A percentile compares a stretch with the other conserved stretches of the same genome.
phyloP scores from a whole-genome alignment of 2,888 invertebrate species.

The Cactoblastis cactorum region DNA sequence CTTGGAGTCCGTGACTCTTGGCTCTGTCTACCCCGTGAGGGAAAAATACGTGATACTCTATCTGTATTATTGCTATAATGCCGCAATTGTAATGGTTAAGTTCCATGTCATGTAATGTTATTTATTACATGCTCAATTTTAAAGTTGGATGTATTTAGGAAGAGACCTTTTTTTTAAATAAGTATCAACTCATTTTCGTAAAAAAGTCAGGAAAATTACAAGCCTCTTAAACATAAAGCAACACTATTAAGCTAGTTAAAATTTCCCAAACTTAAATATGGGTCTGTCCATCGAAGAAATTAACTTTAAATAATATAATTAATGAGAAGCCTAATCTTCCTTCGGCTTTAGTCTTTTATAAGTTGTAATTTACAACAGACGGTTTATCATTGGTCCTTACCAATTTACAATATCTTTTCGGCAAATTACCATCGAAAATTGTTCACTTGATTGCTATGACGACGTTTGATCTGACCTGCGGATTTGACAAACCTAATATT shows the following conservation, averaged over 20 bases:
- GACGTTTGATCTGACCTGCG: too few relatives aligned
- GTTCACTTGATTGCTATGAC: slow-evolving; percentile 33
- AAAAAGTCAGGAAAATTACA: too few relatives aligned
- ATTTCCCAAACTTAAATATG: slow-evolving; percentile 25
- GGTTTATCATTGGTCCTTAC: slow-evolving; percentile 43
- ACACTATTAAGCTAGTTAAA: too few relatives aligned
- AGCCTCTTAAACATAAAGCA: too few relatives aligned
- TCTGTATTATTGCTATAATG: too few relatives aligned
- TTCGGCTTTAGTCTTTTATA: slow-evolving; percentile 51
- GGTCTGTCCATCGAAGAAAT: slow-evolving; percentile 38
- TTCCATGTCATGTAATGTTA: slow-evolving; percentile 61
- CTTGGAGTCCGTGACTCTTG: too few relatives aligned
- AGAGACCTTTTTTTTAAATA: too few relatives aligned
- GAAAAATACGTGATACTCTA: too few relatives aligned
- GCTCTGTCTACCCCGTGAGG: too few relatives aligned
- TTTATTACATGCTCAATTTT: slow-evolving; percentile 56
- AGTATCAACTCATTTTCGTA: too few relatives aligned
- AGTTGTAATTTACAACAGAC: slow-evolving; percentile 65
- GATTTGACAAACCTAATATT: slow-evolving; percentile 33
- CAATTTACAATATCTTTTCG: slow-evolving; percentile 30
- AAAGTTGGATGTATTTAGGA: slow-evolving; percentile 43
- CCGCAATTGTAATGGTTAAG: too few relatives aligned
- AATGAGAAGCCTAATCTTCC: slow-evolving; percentile 72
- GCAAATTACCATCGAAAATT: slow-evolving; percentile 39
- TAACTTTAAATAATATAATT: slow-evolving; percentile 60